These are phyloP conservation scores for Mesorhabditis sp. DNA, from an alignment of 2,888 invertebrate species.

Conservation along the genomic window DNA sequence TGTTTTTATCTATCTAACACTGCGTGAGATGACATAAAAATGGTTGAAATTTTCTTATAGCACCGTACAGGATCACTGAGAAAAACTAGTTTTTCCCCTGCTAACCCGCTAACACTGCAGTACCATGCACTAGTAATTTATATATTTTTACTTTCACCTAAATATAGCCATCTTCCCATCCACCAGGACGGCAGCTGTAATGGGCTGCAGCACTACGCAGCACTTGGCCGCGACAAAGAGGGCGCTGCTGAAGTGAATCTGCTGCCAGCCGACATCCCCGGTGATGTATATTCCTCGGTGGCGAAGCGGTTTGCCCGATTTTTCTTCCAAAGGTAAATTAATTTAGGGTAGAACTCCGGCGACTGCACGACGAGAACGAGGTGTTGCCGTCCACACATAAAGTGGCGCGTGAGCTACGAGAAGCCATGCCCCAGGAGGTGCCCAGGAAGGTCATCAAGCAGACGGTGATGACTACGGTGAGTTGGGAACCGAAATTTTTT, in stretches of 20 bases:
- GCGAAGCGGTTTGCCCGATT: slow-evolving; percentile 60
- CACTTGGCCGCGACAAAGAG: slow-evolving; percentile 84
- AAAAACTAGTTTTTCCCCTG: too few relatives aligned
- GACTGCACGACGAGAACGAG: slow-evolving; percentile 44
- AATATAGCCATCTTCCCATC: slow-evolving; percentile 76
- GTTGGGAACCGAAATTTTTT: too few relatives aligned
- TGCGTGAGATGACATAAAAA: too few relatives aligned
- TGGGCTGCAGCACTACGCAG: slow-evolving; percentile 97
- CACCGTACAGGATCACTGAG: too few relatives aligned
- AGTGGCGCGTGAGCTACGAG: slow-evolving; percentile 36
- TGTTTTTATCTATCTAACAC: too few relatives aligned
- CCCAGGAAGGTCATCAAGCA: slow-evolving; percentile 74
- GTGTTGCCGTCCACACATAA: slow-evolving; percentile 24
- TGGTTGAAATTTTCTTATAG: too few relatives aligned
- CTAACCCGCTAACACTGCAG: too few relatives aligned
- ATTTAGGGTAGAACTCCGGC: slow-evolving; percentile 49
- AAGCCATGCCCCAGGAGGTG: slow-evolving; percentile 28
- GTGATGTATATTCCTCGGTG: slow-evolving; percentile 89
- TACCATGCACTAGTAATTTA: too few relatives aligned
- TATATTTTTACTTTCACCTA: too few relatives aligned
- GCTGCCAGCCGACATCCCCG: slow-evolving; percentile 64
- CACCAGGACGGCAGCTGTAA: slow-evolving; percentile 97
- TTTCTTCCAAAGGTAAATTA: neutral
- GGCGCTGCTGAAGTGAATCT: slow-evolving; percentile 71
- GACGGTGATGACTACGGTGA: slow-evolving; percentile 96